A percentile compares a stretch with the other conserved stretches of the same genome.
Evolutionary conservation across 2,888 invertebrate species (phyloP).

Genomic region (Fragum fragum): DNA sequence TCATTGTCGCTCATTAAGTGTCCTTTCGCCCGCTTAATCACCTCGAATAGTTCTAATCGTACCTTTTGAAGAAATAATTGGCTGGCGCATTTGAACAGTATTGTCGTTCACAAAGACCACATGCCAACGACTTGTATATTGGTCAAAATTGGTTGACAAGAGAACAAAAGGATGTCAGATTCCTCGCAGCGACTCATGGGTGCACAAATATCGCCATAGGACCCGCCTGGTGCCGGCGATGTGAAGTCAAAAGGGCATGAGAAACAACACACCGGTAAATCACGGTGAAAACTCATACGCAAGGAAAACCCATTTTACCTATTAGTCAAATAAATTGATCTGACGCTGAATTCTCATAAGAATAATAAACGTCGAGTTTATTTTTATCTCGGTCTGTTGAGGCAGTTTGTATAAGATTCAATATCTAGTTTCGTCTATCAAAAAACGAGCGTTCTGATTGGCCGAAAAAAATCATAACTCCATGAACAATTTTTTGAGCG

Average conservation of each 20-base stretch:
- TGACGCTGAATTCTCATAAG: too few relatives aligned
- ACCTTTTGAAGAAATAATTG: conserved; percentile 17
- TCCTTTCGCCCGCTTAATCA: conserved; percentile 13
- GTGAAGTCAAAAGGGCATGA: conserved; percentile 23
- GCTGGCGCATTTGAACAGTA: conserved; percentile 24
- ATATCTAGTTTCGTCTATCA: too few relatives aligned
- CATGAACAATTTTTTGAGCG: too few relatives aligned
- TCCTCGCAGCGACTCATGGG: conserved; percentile 8
- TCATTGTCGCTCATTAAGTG: conserved; percentile 23
- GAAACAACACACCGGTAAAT: conserved; percentile 9
- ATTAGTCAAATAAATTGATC: too few relatives aligned
- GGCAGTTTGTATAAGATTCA: too few relatives aligned
- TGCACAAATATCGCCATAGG: background rate
- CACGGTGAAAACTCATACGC: background rate
- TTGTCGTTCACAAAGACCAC: conserved; percentile 25
- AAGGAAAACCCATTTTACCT: too few relatives aligned
- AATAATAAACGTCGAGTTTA: too few relatives aligned
- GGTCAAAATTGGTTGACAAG: conserved; percentile 39
- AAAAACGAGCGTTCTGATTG: too few relatives aligned
- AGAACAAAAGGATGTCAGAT: conserved; percentile 33
- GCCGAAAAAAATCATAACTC: too few relatives aligned
- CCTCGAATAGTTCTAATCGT: conserved; percentile 18
- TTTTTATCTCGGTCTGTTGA: too few relatives aligned
- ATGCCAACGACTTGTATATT: conserved; percentile 29
- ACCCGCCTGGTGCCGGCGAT: background rate